Evolutionary conservation across 2,888 invertebrate species (phyloP).

Genomic region (Acleris emargana): DNA sequence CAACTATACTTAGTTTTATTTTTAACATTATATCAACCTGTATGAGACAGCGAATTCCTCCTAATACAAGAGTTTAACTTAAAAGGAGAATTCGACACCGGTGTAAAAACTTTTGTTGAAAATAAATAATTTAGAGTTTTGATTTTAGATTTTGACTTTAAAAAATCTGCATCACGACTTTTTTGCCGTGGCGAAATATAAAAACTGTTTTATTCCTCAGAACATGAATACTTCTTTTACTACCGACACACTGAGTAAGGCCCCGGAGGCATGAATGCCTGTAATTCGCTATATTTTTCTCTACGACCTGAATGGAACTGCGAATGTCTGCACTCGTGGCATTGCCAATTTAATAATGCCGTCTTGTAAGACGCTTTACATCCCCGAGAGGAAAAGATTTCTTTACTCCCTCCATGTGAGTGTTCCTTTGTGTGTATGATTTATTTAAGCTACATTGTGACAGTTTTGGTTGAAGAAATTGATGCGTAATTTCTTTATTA

Average conservation of each 20-base stretch:
- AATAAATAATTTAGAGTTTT: too few relatives aligned
- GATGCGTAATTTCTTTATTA: background rate
- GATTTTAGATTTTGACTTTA: too few relatives aligned
- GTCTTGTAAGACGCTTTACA: slow-evolving; percentile 59
- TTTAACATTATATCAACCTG: too few relatives aligned
- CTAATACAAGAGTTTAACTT: too few relatives aligned
- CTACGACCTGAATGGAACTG: slow-evolving; percentile 56
- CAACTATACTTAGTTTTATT: too few relatives aligned
- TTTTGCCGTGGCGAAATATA: too few relatives aligned
- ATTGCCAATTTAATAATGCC: slow-evolving; percentile 70
- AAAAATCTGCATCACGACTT: too few relatives aligned
- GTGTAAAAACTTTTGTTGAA: too few relatives aligned
- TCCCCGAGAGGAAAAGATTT: slow-evolving; percentile 48
- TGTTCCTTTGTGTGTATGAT: slow-evolving; percentile 32
- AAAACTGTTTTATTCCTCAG: too few relatives aligned
- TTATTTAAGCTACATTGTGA: slow-evolving; percentile 24
- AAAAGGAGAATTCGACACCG: too few relatives aligned
- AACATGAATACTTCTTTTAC: too few relatives aligned
- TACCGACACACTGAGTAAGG: slow-evolving; percentile 3
- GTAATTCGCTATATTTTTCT: slow-evolving; percentile 49
- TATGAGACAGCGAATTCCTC: too few relatives aligned
- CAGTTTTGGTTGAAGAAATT: slow-evolving; percentile 7
- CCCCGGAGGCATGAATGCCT: slow-evolving; percentile 24
- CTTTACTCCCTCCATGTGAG: slow-evolving; percentile 42
- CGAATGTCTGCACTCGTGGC: slow-evolving; percentile 50